A percentile compares a stretch with the other conserved stretches of the same genome.
Conservation (phyloP, 1,140 invertebrate species). For the Drosophila fuyamai region DNA sequence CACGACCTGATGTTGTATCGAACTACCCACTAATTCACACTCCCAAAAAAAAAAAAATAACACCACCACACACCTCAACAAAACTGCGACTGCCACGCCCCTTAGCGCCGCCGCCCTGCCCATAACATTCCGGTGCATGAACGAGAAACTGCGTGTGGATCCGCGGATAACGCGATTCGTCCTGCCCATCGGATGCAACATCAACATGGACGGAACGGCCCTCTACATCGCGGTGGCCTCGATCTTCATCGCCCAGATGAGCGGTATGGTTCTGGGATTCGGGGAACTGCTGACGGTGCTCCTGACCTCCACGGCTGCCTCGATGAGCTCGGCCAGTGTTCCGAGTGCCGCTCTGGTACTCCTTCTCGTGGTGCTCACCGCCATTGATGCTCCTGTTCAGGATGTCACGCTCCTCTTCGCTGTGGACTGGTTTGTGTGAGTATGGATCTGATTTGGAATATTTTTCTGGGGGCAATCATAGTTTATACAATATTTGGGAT, state of each 20-base stretch:
- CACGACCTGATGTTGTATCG: slow-evolving; percentile 43
- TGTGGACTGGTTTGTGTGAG: slow-evolving; percentile 96
- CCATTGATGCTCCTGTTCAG: slow-evolving; percentile 92
- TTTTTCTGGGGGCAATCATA: accelerated
- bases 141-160: slow-evolving; percentile 95
- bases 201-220: slow-evolving; percentile 98
- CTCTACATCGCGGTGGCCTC: slow-evolving; percentile 95
- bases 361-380: slow-evolving; percentile 93
- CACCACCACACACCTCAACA: slow-evolving; percentile 30
- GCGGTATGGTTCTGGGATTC: slow-evolving; percentile 91
- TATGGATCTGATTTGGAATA: slow-evolving; percentile 48
- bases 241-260: slow-evolving; percentile 97
- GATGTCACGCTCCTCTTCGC: slow-evolving; percentile 94
- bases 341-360: slow-evolving; percentile 96
- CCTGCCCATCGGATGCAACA: slow-evolving; percentile 95
- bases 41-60: slow-evolving; percentile 26
- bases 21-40: slow-evolving; percentile 28
- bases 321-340: slow-evolving; percentile 96
- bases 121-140: slow-evolving; percentile 96
- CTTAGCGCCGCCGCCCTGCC: slow-evolving; percentile 96
- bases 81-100: slow-evolving; percentile 35
- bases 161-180: slow-evolving; percentile 95
- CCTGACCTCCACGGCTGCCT: slow-evolving; percentile 95
- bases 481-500: neutral
- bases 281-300: slow-evolving; percentile 92